These are phyloP conservation scores for Pseudomyrmex concolor DNA, from an alignment of 1,140 invertebrate species.

Conservation along the genomic window DNA sequence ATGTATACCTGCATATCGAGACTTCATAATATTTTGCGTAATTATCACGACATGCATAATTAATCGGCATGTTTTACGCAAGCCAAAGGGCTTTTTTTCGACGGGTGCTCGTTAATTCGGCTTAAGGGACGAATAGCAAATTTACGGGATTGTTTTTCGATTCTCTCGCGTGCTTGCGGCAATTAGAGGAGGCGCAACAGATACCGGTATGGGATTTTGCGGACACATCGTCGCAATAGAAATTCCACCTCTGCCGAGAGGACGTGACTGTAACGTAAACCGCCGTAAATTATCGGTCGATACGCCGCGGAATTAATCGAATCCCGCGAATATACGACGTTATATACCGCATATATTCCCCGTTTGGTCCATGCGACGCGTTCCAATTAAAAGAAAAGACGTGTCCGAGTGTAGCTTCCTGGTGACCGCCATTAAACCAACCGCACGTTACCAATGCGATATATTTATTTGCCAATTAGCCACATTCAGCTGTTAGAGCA, in stretches of 20 bases:
- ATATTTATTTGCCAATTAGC: constrained; percentile 63
- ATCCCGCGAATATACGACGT: constrained; percentile 45
- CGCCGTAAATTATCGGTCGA: constrained; percentile 60
- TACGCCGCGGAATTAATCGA: constrained; percentile 66
- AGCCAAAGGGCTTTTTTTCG: not conserved
- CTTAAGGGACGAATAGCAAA: not conserved
- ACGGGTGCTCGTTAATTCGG: not conserved
- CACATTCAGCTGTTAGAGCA: constrained; percentile 12
- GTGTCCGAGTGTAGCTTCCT: constrained; percentile 10
- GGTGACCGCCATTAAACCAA: constrained; percentile 11
- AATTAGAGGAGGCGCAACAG: constrained; percentile 61
- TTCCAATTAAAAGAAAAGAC: constrained; percentile 51
- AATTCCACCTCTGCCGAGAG: constrained; percentile 35
- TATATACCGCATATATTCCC: not conserved
- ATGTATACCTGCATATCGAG: not conserved
- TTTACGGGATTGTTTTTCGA: constrained; percentile 20
- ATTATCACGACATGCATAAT: constrained; percentile 8
- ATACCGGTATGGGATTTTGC: constrained; percentile 36
- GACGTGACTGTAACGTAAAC: constrained; percentile 43
- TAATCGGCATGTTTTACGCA: not conserved
- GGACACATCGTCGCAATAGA: constrained; percentile 35
- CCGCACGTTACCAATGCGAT: constrained; percentile 15
- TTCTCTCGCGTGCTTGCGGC: constrained; percentile 39
- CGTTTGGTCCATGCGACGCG: not conserved
- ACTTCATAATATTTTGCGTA: constrained; percentile 17